Conservation (phyloP, 2,113 vertebrate species). For the Tichodroma muraria region DNA sequence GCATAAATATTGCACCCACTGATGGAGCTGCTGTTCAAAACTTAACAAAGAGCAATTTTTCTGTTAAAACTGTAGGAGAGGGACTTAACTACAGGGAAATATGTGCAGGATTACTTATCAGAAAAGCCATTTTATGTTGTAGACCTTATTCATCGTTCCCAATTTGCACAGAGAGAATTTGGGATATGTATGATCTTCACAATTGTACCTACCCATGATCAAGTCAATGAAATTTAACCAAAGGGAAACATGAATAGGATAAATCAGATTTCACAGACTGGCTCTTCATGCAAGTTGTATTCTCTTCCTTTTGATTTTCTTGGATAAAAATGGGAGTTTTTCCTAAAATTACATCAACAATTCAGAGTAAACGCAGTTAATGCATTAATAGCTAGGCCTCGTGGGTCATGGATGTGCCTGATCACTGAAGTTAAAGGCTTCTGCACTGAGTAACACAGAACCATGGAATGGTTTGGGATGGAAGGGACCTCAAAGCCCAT, state of each 20-base stretch:
- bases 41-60: background rate
- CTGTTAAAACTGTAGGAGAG: background rate
- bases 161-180: background rate
- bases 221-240: background rate
- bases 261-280: background rate
- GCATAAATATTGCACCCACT: background rate
- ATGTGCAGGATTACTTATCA: background rate
- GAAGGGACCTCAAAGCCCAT: fast-evolving
- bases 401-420: background rate
- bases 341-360: background rate
- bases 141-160: background rate
- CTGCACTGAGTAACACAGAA: background rate
- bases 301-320: background rate
- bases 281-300: background rate
- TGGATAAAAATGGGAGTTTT: background rate
- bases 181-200: background rate
- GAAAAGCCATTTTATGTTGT: background rate
- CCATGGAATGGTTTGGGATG: too few relatives aligned
- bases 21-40: background rate
- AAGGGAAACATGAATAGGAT: background rate
- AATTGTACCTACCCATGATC: background rate
- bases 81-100: background rate
- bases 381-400: background rate
- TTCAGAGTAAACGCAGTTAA: background rate
- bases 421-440: background rate